These are phyloP conservation scores for Apis mellifera DNA, from an alignment of 1,140 invertebrate species.

Conservation along the genomic window Amel_HAv3.1 CM009937.2:13616501-13617000, in stretches of 20 bases:
- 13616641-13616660: conserved; percentile 51
- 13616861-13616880: too few relatives aligned
- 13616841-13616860: too few relatives aligned
- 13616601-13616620: conserved; percentile 66
- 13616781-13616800: too few relatives aligned
- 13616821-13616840: too few relatives aligned
- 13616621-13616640: conserved; percentile 57
- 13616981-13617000: conserved; percentile 54
- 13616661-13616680: conserved; percentile 40
- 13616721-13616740: too few relatives aligned
- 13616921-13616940: conserved; percentile 8
- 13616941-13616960: conserved; percentile 47
- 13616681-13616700: too few relatives aligned
- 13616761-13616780: too few relatives aligned
- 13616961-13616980: conserved; percentile 44
- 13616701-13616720: too few relatives aligned
- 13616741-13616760: too few relatives aligned
- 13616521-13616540: conserved; percentile 6
- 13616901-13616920: neutral
- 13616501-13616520: conserved; percentile 18
- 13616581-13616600: conserved; percentile 70
- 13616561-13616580: conserved; percentile 50
- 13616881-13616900: too few relatives aligned
- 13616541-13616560: conserved; percentile 42
- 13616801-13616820: too few relatives aligned